phyloP scores from a whole-genome alignment of 2,797 vertebrate genomes.

The Sarcoramphus papa region DNA sequence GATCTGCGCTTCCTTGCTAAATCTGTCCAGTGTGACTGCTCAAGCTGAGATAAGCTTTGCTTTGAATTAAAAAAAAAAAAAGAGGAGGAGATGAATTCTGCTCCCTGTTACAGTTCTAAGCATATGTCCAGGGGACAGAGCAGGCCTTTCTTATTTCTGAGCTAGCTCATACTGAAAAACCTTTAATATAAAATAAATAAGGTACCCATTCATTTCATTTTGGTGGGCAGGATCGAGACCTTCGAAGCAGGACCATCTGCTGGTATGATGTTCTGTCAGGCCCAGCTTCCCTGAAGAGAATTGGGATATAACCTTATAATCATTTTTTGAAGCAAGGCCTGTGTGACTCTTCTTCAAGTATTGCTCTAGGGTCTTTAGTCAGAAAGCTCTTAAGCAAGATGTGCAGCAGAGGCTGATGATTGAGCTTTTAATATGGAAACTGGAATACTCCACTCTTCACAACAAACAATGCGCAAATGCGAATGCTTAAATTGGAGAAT shows the following conservation, averaged over 20 bases:
- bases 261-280: not conserved
- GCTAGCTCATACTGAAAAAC: not conserved
- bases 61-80: not conserved
- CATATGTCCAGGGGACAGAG: not conserved
- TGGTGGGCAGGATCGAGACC: not conserved
- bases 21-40: not conserved
- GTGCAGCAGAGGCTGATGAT: not conserved
- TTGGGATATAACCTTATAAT: not conserved
- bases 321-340: not conserved
- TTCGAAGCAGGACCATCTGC: not conserved
- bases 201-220: not conserved
- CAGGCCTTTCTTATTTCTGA: not conserved
- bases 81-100: not conserved
- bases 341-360: not conserved
- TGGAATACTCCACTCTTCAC: not conserved
- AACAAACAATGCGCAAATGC: not conserved
- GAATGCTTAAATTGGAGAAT: constrained; percentile 1
- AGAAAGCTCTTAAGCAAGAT: not conserved
- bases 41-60: not conserved
- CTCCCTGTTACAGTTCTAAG: not conserved
- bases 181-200: not conserved
- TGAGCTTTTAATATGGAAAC: constrained; percentile 22
- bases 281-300: not conserved
- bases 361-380: not conserved
- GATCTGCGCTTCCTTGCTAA: not conserved